These are phyloP conservation scores for Leptinotarsa defecta DNA, from an alignment of 1,140 invertebrate species.

Conservation along the genomic window DNA sequence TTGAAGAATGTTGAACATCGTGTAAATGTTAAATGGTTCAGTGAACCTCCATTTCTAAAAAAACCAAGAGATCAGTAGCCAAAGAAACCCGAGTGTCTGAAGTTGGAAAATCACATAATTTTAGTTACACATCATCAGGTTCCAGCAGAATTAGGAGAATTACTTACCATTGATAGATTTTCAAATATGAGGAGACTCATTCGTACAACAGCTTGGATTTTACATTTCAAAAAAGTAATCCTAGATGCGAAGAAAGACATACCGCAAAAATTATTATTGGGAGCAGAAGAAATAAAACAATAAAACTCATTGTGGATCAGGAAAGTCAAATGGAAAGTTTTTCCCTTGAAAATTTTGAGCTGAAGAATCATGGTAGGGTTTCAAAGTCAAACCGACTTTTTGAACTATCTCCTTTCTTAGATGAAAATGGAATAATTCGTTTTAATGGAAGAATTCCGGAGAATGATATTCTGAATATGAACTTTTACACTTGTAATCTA, in stretches of 20 bases:
- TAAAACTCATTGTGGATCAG: not conserved
- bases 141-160: too few species aligned
- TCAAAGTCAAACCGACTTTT: not conserved
- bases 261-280: not conserved
- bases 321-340: not conserved
- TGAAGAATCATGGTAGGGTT: not conserved
- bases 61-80: too few species aligned
- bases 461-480: too few species aligned
- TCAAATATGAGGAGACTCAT: not conserved
- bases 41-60: not conserved
- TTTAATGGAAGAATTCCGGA: too few species aligned
- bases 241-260: not conserved
- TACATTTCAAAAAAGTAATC: not conserved
- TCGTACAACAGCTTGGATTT: not conserved
- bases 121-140: too few species aligned
- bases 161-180: not conserved
- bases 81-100: too few species aligned
- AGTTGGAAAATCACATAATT: not conserved
- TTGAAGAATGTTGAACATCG: too few species aligned
- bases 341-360: not conserved
- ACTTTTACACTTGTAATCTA: too few species aligned
- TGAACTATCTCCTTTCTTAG: too few species aligned
- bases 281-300: not conserved
- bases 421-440: too few species aligned
- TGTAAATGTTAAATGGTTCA: not conserved